Evolutionary conservation across 2,797 vertebrate species (phyloP), one percentile per base, ranked within the genome.

Genomic region (Mycteria americana): DNA sequence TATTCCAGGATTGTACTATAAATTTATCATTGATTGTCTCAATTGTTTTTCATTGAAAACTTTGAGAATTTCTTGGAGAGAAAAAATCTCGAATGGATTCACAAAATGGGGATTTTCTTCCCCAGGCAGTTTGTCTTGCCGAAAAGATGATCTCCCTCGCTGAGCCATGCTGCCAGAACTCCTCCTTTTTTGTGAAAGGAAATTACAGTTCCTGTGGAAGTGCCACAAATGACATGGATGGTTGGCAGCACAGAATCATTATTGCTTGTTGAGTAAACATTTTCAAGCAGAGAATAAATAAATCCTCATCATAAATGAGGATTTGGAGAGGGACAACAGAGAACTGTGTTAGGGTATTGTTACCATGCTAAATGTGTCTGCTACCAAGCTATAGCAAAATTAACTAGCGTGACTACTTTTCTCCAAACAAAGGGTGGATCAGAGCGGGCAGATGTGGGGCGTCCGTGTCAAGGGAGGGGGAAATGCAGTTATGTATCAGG

Each of bases 281-380:
- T 33, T 79, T 89, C 54, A 91, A 91, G 41, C 16, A 91, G 53
- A 91, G 41, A 88, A 88, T 76, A 92, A 96, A 89, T 45, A 86
- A 88, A 83, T 65, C 33, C 68, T 85, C 48, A 48, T 41, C 51
- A 73, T 64, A 76, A 86, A 68, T 63, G 31, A 94, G 62, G 48
- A 93, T 48, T 70, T 93, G 73, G 56, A 70, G 53, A 18, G 4
- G 9, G 11, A 48, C 41, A 68, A 56, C 8, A 75, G 48, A 74
- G 56, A 90, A 74, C 15, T 45, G 9, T 74, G 11, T 39, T 72
- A 83, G 23, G 25, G 13, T 48, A 53, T 41, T 77, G 14, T 43
- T 63, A 50, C n/a, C 28, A n/a, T 50, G 4, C 50, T 77, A 81
- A 90, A 72, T 22, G 33, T 18, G 45, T 24, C 31, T 72, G 57